Conservation (phyloP, 2,797 vertebrate species). For the Fringilla coelebs region DNA sequence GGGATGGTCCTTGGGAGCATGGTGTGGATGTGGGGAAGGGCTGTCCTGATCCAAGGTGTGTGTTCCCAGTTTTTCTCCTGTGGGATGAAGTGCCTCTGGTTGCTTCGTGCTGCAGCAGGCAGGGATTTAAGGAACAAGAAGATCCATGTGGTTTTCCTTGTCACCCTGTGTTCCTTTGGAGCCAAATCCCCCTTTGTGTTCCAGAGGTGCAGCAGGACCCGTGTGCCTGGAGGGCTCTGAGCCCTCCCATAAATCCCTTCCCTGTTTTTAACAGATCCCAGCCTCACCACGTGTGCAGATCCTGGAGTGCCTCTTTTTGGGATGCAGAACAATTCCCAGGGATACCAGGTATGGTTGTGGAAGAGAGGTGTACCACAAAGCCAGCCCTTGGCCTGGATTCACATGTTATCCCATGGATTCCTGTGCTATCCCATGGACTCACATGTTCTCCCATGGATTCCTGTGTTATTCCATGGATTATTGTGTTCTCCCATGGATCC, state of each 20-base stretch:
- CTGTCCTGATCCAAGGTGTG: neutral
- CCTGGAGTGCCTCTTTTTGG: constrained; percentile 90
- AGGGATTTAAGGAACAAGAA: neutral
- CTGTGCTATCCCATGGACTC: fast-evolving
- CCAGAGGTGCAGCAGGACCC: neutral
- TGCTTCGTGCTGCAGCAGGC: neutral
- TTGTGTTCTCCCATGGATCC: fast-evolving
- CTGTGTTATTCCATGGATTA: no score
- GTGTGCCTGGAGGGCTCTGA: neutral
- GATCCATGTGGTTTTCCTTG: neutral
- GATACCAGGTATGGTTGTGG: constrained; percentile 83
- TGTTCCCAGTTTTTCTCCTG: neutral
- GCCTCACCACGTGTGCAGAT: constrained; percentile 88
- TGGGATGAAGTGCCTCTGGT: neutral
- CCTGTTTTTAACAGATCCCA: constrained; percentile 80
- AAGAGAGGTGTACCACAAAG: fast-evolving
- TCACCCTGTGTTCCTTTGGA: fast-evolving
- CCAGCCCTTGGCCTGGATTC: neutral
- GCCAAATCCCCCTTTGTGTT: fast-evolving
- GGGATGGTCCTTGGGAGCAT: no score
- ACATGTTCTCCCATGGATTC: fast-evolving
- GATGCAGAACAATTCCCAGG: constrained; percentile 93
- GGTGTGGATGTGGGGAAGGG: neutral
- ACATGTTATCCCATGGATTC: fast-evolving
- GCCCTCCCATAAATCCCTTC: fast-evolving